These are phyloP conservation scores for Sisor rabdophorus DNA, from an alignment of 2,113 vertebrate genomes.

Conservation along the genomic window DNA sequence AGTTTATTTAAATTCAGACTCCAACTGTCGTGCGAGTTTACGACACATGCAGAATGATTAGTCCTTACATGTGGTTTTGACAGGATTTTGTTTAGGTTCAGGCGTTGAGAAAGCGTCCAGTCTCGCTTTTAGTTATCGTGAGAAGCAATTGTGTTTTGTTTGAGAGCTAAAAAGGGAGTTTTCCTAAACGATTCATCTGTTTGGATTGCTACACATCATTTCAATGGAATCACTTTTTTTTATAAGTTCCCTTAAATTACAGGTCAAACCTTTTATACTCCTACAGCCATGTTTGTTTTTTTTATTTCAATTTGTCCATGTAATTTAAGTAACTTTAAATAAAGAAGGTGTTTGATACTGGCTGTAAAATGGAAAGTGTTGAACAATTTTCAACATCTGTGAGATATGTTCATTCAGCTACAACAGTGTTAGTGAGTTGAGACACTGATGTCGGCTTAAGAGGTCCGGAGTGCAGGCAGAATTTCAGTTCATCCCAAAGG, in stretches of 20 bases:
- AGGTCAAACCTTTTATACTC: constrained; percentile 33
- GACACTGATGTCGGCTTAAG: too few relatives aligned
- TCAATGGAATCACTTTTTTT: constrained; percentile 38
- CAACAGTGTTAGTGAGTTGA: too few relatives aligned
- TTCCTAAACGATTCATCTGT: constrained; percentile 49
- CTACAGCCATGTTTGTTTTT: background rate
- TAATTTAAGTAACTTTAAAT: constrained; percentile 31
- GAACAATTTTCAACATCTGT: too few relatives aligned
- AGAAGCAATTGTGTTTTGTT: constrained; percentile 35
- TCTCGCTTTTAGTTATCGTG: constrained; percentile 17
- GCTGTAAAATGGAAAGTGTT: too few relatives aligned
- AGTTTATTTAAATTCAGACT: background rate
- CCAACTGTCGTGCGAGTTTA: constrained; percentile 17
- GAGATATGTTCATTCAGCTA: too few relatives aligned
- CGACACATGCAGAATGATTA: background rate
- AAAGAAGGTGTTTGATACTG: constrained; percentile 2
- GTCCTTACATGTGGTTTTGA: constrained; percentile 31
- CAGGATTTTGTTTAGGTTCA: constrained; percentile 13
- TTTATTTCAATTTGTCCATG: constrained; percentile 18
- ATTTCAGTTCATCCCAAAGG: too few relatives aligned
- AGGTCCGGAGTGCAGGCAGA: too few relatives aligned
- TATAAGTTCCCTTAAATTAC: constrained; percentile 43
- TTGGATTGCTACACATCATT: constrained; percentile 47
- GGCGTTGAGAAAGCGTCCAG: background rate
- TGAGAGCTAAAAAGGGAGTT: constrained; percentile 42